A percentile compares a stretch with the other conserved stretches of the same genome.
These are phyloP conservation scores for Hippocampus comes DNA, from an alignment of 2,113 vertebrate species.

Conservation along the genomic window DNA sequence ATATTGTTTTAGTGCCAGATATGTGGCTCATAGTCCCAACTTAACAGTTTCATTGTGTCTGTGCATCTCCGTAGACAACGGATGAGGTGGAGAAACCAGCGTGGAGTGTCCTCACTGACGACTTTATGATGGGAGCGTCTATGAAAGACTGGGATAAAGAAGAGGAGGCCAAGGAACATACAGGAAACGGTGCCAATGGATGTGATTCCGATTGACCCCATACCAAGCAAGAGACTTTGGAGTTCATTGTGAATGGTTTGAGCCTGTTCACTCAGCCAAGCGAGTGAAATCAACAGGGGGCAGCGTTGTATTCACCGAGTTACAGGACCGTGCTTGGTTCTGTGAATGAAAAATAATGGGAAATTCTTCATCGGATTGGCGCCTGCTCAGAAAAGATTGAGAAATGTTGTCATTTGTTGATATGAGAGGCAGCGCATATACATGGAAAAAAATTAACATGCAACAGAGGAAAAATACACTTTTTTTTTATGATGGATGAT, in stretches of 20 bases:
- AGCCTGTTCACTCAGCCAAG: not conserved
- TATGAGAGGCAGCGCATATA: not conserved
- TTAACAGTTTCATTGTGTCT: not conserved
- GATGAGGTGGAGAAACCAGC: slow-evolving; percentile 70
- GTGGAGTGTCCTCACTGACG: slow-evolving; percentile 89
- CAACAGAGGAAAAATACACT: not conserved
- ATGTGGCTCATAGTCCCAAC: not conserved
- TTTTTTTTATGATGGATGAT: not conserved
- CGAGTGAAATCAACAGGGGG: not conserved
- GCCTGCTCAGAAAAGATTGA: not conserved
- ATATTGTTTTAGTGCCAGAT: not conserved
- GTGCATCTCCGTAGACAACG: slow-evolving; percentile 27
- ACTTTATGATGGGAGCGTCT: slow-evolving; percentile 93
- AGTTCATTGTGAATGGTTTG: not conserved
- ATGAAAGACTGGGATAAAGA: slow-evolving; percentile 97
- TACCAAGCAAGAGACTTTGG: not conserved
- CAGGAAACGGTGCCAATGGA: slow-evolving; percentile 15
- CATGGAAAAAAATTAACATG: not conserved
- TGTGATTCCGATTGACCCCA: slow-evolving; percentile 64
- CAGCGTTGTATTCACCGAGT: not conserved
- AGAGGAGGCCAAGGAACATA: slow-evolving; percentile 37
- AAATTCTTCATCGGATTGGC: not conserved
- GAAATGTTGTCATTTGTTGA: not conserved
- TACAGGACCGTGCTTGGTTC: not conserved
- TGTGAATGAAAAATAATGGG: not conserved